These are phyloP conservation scores for Drosophila subpulchrella DNA, from an alignment of 1,140 invertebrate species.

Conservation along the genomic window DNA sequence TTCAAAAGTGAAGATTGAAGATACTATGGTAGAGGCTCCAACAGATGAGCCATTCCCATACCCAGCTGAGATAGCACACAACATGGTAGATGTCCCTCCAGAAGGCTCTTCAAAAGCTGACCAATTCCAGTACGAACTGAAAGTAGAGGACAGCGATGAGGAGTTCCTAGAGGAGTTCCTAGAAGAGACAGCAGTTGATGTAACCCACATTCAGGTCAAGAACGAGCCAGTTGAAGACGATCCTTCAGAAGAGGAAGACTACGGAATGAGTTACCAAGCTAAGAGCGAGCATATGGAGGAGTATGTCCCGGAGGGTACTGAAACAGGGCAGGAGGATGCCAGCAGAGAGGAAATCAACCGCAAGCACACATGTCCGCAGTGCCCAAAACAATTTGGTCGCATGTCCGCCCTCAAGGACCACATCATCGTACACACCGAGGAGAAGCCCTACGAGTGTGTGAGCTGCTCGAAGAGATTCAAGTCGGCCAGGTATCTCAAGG, in stretches of 20 bases:
- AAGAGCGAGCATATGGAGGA: conserved; percentile 1
- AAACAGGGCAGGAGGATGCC: too few relatives aligned
- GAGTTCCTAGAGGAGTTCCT: neutral
- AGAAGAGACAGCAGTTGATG: neutral
- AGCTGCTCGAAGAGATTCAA: neutral
- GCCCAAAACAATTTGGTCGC: neutral
- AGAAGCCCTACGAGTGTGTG: neutral
- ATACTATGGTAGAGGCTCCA: too few relatives aligned
- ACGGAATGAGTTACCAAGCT: neutral
- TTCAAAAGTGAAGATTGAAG: too few relatives aligned
- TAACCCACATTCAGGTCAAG: neutral
- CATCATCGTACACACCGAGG: neutral
- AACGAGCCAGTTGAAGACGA: conserved; percentile 12
- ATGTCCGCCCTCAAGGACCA: neutral
- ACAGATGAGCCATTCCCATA: neutral
- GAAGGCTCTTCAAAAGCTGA: neutral
- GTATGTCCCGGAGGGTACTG: neutral
- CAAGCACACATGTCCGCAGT: neutral
- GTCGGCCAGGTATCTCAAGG: neutral
- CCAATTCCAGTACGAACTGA: neutral
- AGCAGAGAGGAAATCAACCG: neutral
- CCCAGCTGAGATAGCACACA: neutral
- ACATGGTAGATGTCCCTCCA: too few relatives aligned
- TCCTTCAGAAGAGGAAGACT: neutral
- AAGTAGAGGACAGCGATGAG: neutral